Evolutionary conservation across 2,113 vertebrate species (phyloP).

Genomic region (Dolichallabes microphthalmus): DNA sequence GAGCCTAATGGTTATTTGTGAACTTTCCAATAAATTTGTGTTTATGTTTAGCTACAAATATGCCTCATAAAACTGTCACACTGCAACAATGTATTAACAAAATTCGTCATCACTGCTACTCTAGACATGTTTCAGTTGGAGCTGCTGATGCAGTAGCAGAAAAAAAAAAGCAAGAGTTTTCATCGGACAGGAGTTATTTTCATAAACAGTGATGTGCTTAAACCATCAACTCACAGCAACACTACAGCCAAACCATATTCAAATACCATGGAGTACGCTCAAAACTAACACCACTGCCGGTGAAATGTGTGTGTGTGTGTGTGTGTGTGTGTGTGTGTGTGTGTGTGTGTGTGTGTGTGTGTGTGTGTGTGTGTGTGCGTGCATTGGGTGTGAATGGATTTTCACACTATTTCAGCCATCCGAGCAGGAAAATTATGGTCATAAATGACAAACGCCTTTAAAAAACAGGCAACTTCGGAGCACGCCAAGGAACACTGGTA

Average conservation of each 20-base stretch:
- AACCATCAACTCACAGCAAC: slow-evolving; percentile 69
- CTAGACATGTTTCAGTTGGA: slow-evolving; percentile 66
- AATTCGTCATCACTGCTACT: slow-evolving; percentile 3
- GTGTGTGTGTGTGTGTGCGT: slow-evolving; percentile 53
- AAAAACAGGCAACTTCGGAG: slow-evolving; percentile 66
- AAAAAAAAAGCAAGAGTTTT: slow-evolving; percentile 73
- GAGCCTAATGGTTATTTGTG: slow-evolving; percentile 4
- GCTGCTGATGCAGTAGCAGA: slow-evolving; percentile 65
- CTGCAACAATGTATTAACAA: slow-evolving; percentile 25
- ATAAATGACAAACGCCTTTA: slow-evolving; percentile 73
- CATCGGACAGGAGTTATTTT: slow-evolving; percentile 75
- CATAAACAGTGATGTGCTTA: slow-evolving; percentile 74
- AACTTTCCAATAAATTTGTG: slow-evolving; percentile 30
- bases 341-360: slow-evolving; percentile 61
- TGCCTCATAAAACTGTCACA: slow-evolving; percentile 37
- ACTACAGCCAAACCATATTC: slow-evolving; percentile 61
- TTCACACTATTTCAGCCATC: slow-evolving; percentile 74
- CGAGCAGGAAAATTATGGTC: slow-evolving; percentile 77
- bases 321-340: slow-evolving; percentile 54
- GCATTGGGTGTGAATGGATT: slow-evolving; percentile 74
- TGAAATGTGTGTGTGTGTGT: slow-evolving; percentile 38
- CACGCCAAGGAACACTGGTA: slow-evolving; percentile 60
- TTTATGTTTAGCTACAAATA: slow-evolving; percentile 37
- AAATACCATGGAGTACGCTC: slow-evolving; percentile 68
- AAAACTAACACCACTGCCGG: slow-evolving; percentile 63